Percentiles rank a stretch among this genome's conserved stretches.
Conservation (phyloP, 2,888 invertebrate species). For the Acanthosepion pharaonis region DNA sequence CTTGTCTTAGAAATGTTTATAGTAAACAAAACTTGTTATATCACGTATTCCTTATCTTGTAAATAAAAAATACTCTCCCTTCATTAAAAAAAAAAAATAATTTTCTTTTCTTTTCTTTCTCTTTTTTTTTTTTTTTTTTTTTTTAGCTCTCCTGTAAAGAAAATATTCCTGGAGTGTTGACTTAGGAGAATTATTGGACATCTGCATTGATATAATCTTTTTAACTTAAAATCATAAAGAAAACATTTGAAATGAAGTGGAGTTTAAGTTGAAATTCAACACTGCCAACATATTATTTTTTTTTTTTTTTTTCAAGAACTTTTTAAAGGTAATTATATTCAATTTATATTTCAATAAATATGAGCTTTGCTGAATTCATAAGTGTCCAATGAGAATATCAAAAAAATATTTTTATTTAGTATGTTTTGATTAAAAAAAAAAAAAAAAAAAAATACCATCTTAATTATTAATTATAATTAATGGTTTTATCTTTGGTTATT, state of each 20-base stretch:
- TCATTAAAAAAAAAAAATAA: background rate
- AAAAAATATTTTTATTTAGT: too few relatives aligned
- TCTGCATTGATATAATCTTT: background rate
- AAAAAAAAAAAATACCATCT: too few relatives aligned
- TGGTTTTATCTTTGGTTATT: too few relatives aligned
- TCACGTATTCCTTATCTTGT: too few relatives aligned
- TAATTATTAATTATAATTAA: too few relatives aligned
- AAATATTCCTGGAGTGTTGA: background rate
- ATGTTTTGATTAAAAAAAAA: too few relatives aligned
- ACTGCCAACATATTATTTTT: background rate
- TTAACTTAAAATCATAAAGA: background rate
- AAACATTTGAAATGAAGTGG: background rate
- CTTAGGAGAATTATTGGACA: background rate
- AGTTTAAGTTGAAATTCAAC: background rate
- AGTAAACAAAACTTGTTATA: too few relatives aligned
- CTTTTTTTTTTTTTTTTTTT: background rate
- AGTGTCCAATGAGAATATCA: too few relatives aligned
- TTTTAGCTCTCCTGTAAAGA: constrained; percentile 1
- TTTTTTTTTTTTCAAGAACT: background rate
- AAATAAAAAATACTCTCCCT: background rate
- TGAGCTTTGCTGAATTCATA: background rate
- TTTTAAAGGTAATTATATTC: background rate
- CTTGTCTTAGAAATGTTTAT: too few relatives aligned
- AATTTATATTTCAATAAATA: background rate
- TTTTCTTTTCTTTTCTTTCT: too few relatives aligned